phyloP scores from a whole-genome alignment of 2,113 vertebrate species.

The Chaetura pelagica region DNA sequence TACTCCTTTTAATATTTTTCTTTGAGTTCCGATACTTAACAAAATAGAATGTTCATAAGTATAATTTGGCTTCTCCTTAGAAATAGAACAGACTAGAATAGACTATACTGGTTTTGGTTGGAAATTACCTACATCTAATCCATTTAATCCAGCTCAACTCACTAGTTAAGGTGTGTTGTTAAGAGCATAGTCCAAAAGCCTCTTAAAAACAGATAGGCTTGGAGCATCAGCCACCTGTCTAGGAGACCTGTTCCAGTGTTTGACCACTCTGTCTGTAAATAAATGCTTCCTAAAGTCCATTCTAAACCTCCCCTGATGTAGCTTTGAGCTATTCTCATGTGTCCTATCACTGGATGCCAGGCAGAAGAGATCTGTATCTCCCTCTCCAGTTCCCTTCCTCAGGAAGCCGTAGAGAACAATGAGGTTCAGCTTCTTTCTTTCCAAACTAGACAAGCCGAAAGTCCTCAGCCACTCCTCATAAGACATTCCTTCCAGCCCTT shows the following conservation, averaged over 20 bases:
- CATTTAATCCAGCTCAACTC: not conserved
- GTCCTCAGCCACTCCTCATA: not conserved
- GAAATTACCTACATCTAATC: not conserved
- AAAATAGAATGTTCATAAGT: not conserved
- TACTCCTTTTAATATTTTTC: not conserved
- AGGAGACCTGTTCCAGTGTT: not conserved
- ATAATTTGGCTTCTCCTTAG: not conserved
- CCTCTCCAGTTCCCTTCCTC: not conserved
- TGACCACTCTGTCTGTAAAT: not conserved
- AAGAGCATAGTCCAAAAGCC: not conserved
- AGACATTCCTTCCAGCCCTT: not conserved
- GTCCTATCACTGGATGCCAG: not conserved
- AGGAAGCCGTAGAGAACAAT: not conserved
- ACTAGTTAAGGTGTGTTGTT: not conserved
- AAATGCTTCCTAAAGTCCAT: too few species aligned
- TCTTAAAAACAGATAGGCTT: not conserved
- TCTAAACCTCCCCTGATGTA: not conserved
- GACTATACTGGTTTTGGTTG: not conserved
- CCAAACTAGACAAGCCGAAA: not conserved
- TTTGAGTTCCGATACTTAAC: not conserved
- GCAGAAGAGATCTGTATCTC: not conserved
- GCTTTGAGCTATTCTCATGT: not conserved
- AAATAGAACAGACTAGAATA: not conserved
- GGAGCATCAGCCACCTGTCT: not conserved
- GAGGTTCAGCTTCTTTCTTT: not conserved